Evolutionary conservation across 2,113 vertebrate species (phyloP).

Genomic region (Istiophorus platypterus): DNA sequence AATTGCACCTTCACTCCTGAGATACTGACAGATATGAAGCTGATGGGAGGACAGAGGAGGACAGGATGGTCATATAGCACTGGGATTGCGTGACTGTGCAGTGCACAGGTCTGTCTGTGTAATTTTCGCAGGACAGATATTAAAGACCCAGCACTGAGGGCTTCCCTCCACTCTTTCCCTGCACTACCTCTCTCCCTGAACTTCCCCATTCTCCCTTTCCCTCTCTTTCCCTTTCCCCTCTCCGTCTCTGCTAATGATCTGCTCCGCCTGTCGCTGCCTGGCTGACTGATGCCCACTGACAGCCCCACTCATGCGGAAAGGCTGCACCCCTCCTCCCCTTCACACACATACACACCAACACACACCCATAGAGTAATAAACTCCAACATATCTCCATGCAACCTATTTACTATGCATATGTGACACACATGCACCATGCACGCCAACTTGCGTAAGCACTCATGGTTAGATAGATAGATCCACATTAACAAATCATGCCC

Average conservation of each 20-base stretch:
- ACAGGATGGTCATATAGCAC: constrained; percentile 8
- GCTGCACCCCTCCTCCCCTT: constrained; percentile 50
- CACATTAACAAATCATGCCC: constrained; percentile 65
- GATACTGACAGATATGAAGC: constrained; percentile 31
- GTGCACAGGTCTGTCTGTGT: constrained; percentile 45
- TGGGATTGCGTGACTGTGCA: constrained; percentile 70
- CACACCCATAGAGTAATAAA: constrained; percentile 52
- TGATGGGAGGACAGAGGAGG: constrained; percentile 37
- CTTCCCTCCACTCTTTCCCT: constrained; percentile 56
- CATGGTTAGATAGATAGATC: constrained; percentile 46
- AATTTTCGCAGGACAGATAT: constrained; percentile 65
- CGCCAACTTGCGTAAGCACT: constrained; percentile 59
- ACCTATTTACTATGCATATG: constrained; percentile 64
- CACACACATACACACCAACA: constrained; percentile 37
- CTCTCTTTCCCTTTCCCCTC: constrained; percentile 54
- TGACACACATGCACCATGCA: constrained; percentile 63
- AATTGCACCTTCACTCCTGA: constrained; percentile 1
- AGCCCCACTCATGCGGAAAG: constrained; percentile 82
- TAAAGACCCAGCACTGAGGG: constrained; percentile 56
- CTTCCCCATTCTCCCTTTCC: constrained; percentile 42
- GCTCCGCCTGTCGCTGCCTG: constrained; percentile 79
- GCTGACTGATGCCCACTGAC: constrained; percentile 85
- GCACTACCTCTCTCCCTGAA: constrained; percentile 41
- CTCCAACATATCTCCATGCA: constrained; percentile 41
- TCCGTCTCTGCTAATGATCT: constrained; percentile 82